Evolutionary conservation across 2,113 vertebrate genomes (phyloP).

Genomic region (Stictonetta naevosa): DNA sequence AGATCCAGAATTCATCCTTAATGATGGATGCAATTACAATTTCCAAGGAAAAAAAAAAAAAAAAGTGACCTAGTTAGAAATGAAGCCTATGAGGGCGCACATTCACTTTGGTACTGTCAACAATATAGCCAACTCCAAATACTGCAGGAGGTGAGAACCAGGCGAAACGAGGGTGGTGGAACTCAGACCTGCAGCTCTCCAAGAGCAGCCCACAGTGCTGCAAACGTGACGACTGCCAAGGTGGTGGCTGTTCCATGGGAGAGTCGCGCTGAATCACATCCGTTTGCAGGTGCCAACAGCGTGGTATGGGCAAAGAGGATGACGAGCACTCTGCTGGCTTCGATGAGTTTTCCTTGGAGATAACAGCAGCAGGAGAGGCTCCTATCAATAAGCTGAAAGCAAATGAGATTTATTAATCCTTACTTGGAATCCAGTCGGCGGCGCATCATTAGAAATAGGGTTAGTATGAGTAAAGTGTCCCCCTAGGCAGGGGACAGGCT

Average conservation of each 20-base stretch:
- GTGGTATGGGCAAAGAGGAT: background rate
- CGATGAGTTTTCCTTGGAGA: background rate
- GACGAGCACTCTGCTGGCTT: background rate
- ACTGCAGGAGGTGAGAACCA: background rate
- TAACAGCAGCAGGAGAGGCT: background rate
- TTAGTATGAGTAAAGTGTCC: background rate
- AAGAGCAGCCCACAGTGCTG: background rate
- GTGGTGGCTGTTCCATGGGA: background rate
- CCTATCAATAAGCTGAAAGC: background rate
- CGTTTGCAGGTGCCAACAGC: slow-evolving; percentile 1
- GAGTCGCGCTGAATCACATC: background rate
- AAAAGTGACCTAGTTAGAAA: background rate
- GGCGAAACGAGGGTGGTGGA: background rate
- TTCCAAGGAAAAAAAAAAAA: background rate
- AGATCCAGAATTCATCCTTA: background rate
- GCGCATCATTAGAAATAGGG: background rate
- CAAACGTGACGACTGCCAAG: background rate
- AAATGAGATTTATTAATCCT: background rate
- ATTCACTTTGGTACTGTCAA: background rate
- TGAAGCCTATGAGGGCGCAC: background rate
- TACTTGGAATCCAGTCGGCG: background rate
- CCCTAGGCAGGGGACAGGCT: background rate
- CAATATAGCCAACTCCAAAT: background rate
- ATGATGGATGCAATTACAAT: background rate
- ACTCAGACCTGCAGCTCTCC: background rate